These are phyloP conservation scores for Arizona elegans DNA, from an alignment of 2,113 vertebrate genomes.

Conservation along the genomic window DNA sequence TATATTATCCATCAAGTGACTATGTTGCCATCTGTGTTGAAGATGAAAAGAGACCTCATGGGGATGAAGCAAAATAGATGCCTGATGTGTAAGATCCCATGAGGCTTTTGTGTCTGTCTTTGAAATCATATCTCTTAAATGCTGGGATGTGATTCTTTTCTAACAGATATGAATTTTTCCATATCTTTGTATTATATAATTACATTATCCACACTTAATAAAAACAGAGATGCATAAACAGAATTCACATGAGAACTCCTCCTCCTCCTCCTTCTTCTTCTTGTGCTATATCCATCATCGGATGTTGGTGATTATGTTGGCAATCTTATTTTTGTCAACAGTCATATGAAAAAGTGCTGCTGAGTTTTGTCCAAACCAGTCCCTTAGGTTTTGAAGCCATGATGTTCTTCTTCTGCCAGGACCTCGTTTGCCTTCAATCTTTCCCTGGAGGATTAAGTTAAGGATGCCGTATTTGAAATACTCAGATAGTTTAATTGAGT, in stretches of 20 bases:
- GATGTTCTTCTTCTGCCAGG: too few species aligned
- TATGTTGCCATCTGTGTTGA: neutral
- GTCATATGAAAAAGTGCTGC: too few species aligned
- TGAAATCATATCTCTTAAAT: neutral
- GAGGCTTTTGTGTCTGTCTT: neutral
- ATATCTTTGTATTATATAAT: neutral
- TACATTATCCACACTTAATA: neutral
- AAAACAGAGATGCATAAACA: neutral
- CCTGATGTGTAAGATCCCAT: neutral
- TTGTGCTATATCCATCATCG: too few species aligned
- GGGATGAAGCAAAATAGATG: neutral
- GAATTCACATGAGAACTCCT: neutral
- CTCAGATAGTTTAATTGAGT: too few species aligned
- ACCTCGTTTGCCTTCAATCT: too few species aligned
- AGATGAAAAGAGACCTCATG: neutral
- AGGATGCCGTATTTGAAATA: too few species aligned
- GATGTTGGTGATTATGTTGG: too few species aligned
- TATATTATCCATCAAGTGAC: neutral
- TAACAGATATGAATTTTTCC: neutral
- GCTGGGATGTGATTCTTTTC: neutral
- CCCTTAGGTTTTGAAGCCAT: too few species aligned
- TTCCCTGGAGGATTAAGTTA: too few species aligned
- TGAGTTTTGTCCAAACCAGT: too few species aligned
- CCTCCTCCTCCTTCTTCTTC: too few species aligned
- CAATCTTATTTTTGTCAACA: too few species aligned